A percentile compares a stretch with the other conserved stretches of the same genome.
Evolutionary conservation across 2,797 vertebrate species (phyloP).

Genomic region (Gymnocypris eckloni): DNA sequence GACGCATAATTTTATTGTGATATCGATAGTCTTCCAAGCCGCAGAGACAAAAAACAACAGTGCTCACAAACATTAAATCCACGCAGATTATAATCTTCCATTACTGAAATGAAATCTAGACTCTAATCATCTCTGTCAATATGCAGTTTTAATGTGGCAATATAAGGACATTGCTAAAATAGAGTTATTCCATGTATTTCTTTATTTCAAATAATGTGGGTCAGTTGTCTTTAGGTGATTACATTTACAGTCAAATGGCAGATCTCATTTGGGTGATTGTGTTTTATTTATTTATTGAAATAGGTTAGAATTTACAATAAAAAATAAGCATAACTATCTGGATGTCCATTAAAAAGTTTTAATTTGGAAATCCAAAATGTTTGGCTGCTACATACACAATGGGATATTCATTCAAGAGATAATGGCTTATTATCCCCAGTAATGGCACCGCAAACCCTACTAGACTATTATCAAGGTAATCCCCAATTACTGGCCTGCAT

Average conservation of each 20-base stretch:
- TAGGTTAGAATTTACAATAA: background rate
- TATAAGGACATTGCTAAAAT: conserved; percentile 2
- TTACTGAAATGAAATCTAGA: conserved; percentile 81
- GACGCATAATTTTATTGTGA: conserved; percentile 52
- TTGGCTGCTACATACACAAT: conserved; percentile 46
- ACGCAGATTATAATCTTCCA: conserved; percentile 69
- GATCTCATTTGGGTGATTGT: conserved; percentile 47
- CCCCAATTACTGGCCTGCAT: conserved; percentile 75
- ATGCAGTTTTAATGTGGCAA: background rate
- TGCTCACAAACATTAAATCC: conserved; percentile 33
- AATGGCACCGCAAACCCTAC: conserved; percentile 53
- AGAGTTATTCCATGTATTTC: conserved; percentile 5
- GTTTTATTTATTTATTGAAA: background rate
- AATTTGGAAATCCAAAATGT: background rate
- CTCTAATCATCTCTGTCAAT: conserved; percentile 69
- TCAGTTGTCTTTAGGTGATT: conserved; percentile 43
- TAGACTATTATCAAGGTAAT: conserved; percentile 76
- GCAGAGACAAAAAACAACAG: conserved; percentile 23
- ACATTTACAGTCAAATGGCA: conserved; percentile 7
- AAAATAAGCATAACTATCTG: background rate
- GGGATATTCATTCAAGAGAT: conserved; percentile 46
- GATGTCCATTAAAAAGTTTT: conserved; percentile 19
- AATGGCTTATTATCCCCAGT: conserved; percentile 56
- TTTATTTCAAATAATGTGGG: conserved; percentile 34
- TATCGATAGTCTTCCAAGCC: conserved; percentile 17